phyloP scores from a whole-genome alignment of 2,797 vertebrate species.

The Pteropus rufus region DNA sequence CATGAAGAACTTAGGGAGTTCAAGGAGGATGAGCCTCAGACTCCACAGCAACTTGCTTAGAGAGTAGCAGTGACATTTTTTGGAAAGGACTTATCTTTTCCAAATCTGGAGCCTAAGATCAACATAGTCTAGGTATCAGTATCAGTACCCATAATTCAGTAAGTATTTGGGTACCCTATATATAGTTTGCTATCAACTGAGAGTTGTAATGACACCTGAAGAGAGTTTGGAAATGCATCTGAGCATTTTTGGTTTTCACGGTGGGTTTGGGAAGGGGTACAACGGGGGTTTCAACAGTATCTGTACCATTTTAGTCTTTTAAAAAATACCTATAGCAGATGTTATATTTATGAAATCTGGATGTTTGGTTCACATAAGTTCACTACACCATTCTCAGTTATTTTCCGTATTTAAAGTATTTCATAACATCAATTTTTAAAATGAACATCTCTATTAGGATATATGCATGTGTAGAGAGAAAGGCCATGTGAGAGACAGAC shows the following conservation, averaged over 20 bases:
- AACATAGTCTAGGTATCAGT: not conserved
- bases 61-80: not conserved
- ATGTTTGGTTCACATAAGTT: not conserved
- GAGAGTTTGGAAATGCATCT: not conserved
- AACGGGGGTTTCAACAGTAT: not conserved
- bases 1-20: not conserved
- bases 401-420: not conserved
- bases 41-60: not conserved
- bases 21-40: not conserved
- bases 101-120: not conserved
- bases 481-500: not conserved
- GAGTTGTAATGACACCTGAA: not conserved
- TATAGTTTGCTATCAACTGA: not conserved
- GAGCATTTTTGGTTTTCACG: not conserved
- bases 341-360: not conserved
- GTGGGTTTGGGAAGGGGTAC: not conserved
- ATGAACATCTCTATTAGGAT: not conserved
- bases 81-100: not conserved
- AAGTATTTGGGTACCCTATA: not conserved
- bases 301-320: not conserved
- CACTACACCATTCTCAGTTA: not conserved
- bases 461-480: not conserved
- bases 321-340: not conserved
- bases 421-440: not conserved
- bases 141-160: not conserved